Conservation (phyloP, 2,113 vertebrate species). For the Heliornis fulica region DNA sequence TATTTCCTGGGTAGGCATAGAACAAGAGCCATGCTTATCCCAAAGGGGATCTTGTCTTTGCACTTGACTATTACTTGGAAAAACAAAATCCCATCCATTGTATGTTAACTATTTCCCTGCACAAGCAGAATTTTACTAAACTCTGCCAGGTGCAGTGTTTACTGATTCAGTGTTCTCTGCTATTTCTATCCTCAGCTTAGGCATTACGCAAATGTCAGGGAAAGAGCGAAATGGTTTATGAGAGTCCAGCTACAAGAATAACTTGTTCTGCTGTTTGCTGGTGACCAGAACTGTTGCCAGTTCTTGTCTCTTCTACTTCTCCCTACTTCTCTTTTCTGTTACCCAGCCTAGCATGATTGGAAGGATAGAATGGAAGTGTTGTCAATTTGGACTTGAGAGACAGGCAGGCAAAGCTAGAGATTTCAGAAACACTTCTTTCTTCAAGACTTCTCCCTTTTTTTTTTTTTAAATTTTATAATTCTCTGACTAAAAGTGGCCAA, state of each 20-base stretch:
- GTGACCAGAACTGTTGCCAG: background rate
- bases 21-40: background rate
- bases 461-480: no score
- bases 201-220: background rate
- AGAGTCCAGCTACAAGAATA: background rate
- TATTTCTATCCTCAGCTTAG: background rate
- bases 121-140: background rate
- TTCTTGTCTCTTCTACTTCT: background rate
- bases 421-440: background rate
- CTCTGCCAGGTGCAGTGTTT: background rate
- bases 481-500: background rate
- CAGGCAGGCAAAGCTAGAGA: background rate
- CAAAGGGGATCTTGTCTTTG: background rate
- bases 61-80: background rate
- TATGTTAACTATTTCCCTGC: background rate
- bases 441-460: background rate
- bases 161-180: background rate
- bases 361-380: background rate
- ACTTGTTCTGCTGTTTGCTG: background rate
- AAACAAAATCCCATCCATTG: background rate
- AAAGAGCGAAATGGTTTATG: background rate
- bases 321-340: background rate
- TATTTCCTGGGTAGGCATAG: background rate
- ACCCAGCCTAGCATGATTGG: background rate
- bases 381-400: background rate